Evolutionary conservation across 2,113 vertebrate genomes (phyloP).

Genomic region (Pteropus alecto): DNA sequence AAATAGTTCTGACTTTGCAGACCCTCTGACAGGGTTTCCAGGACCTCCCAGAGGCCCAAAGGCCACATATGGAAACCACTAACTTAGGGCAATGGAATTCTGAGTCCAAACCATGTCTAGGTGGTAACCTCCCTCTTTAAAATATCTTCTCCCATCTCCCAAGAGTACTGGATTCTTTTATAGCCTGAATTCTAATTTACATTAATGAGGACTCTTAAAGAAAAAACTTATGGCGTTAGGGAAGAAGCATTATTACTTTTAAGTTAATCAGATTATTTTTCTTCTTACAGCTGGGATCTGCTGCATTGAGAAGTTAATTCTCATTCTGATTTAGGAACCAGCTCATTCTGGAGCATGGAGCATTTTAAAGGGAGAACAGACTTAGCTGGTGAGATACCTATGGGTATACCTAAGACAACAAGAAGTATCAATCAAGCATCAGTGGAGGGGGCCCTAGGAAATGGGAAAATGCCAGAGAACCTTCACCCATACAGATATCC

Average conservation of each 20-base stretch:
- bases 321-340: not conserved
- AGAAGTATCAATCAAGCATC: not conserved
- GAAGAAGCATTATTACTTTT: not conserved
- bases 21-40: not conserved
- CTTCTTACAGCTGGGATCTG: not conserved
- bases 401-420: not conserved
- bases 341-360: not conserved
- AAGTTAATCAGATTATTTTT: not conserved
- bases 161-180: not conserved
- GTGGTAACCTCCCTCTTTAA: not conserved
- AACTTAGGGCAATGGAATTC: not conserved
- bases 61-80: not conserved
- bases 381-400: not conserved
- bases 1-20: not conserved
- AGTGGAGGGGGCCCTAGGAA: accelerated
- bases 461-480: no score
- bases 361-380: not conserved
- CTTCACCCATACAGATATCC: accelerated
- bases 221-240: not conserved
- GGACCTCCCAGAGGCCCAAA: not conserved
- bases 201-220: not conserved
- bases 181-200: not conserved
- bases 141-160: not conserved
- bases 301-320: not conserved
- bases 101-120: not conserved